A percentile compares a stretch with the other conserved stretches of the same genome.
phyloP scores from a whole-genome alignment of 2,797 vertebrate species.

The Lithobates pipiens region DNA sequence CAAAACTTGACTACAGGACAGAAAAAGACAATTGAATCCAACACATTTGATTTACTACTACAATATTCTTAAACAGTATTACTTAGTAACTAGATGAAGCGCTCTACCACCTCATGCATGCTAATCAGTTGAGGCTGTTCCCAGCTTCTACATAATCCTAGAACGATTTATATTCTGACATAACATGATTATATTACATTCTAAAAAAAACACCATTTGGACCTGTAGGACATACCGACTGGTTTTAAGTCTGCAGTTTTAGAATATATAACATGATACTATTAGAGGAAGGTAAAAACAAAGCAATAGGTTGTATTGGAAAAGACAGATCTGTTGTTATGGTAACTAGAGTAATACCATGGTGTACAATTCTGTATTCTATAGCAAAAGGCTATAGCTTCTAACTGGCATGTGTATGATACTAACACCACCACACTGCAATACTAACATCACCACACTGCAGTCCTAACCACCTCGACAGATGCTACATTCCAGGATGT shows the following conservation, averaged over 20 bases:
- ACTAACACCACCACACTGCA: background rate
- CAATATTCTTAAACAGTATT: background rate
- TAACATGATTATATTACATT: background rate
- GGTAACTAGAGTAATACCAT: conserved; percentile 35
- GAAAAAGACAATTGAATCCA: background rate
- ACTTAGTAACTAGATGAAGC: background rate
- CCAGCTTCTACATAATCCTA: background rate
- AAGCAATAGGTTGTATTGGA: background rate
- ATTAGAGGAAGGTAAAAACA: background rate
- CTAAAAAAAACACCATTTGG: background rate
- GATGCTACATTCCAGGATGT: background rate
- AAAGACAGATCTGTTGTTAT: conserved; percentile 46
- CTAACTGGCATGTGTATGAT: background rate
- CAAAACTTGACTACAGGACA: background rate
- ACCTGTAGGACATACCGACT: background rate
- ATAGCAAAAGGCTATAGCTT: background rate
- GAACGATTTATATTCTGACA: background rate
- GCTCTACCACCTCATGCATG: background rate
- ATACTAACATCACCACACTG: conserved; percentile 1
- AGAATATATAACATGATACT: conserved; percentile 3
- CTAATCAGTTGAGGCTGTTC: background rate
- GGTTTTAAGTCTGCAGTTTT: background rate
- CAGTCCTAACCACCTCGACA: background rate
- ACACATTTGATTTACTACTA: background rate
- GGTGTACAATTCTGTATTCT: conserved; percentile 5